These are phyloP conservation scores for Scaptomyza parva DNA, from an alignment of 2,888 invertebrate species.

Conservation along the genomic window DNA sequence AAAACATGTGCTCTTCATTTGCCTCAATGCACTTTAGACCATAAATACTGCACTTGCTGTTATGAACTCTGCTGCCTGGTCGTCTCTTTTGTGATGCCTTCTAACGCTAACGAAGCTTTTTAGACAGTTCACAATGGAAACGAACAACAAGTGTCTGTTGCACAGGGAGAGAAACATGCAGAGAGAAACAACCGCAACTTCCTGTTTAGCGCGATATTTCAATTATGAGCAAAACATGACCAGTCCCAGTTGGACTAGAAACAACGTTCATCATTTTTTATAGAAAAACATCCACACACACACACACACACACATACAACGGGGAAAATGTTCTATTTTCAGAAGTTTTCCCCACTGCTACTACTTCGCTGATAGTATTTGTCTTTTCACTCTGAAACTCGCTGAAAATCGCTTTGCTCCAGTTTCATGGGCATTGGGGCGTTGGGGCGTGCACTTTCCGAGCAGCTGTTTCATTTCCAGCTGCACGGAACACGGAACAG, in stretches of 20 bases:
- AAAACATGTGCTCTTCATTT: slow-evolving; percentile 50
- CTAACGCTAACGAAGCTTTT: slow-evolving; percentile 50
- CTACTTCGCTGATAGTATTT: slow-evolving; percentile 14
- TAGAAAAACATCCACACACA: too few species aligned
- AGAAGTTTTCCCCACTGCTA: slow-evolving; percentile 50
- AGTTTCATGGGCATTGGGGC: slow-evolving; percentile 60
- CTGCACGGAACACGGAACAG: slow-evolving; percentile 31
- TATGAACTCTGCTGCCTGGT: slow-evolving; percentile 47
- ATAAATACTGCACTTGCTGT: slow-evolving; percentile 62
- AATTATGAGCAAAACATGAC: slow-evolving; percentile 73
- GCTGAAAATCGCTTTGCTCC: slow-evolving; percentile 67
- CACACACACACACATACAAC: too few species aligned
- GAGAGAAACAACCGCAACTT: slow-evolving; percentile 57
- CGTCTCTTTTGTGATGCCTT: background rate
- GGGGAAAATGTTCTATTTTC: slow-evolving; percentile 56
- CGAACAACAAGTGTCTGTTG: slow-evolving; percentile 66
- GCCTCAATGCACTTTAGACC: slow-evolving; percentile 39
- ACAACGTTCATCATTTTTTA: slow-evolving; percentile 3
- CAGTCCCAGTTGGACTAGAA: slow-evolving; percentile 24
- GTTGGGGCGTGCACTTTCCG: slow-evolving; percentile 66
- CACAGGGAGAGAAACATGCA: background rate
- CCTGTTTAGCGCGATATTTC: slow-evolving; percentile 80
- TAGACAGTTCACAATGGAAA: slow-evolving; percentile 23
- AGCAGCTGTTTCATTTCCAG: slow-evolving; percentile 75
- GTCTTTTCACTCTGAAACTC: slow-evolving; percentile 35